Percentiles rank a stretch among this genome's conserved stretches.
phyloP scores from a whole-genome alignment of 2,113 vertebrate genomes.

The Siniperca knerii region DNA sequence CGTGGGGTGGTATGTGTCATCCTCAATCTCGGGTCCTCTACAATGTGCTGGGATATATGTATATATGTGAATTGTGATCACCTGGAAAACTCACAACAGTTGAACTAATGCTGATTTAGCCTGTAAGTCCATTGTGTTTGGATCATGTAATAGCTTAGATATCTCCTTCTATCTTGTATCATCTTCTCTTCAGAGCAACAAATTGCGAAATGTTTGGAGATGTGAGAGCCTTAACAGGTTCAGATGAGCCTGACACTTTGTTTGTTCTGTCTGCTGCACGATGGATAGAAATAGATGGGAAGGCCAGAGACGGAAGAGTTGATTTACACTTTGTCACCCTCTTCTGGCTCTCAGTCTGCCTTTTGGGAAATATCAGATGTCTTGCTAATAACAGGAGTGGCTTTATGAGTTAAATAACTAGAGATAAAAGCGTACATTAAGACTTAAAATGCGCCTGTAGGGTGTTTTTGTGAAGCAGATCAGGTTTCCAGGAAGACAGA shows the following conservation, averaged over 20 bases:
- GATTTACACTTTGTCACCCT: conserved; percentile 55
- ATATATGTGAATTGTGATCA: neutral
- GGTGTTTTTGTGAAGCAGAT: neutral
- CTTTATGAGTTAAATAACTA: conserved; percentile 19
- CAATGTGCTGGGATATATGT: too few species aligned
- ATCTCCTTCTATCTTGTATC: conserved; percentile 14
- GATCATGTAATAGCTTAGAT: conserved; percentile 8
- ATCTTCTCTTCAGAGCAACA: conserved; percentile 13
- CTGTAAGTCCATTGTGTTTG: conserved; percentile 19
- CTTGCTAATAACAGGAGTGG: conserved; percentile 24
- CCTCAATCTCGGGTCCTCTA: too few species aligned
- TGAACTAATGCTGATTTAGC: neutral
- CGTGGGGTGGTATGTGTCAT: too few species aligned
- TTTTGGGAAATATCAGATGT: conserved; percentile 55
- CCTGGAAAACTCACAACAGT: neutral
- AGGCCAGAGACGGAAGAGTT: conserved; percentile 27
- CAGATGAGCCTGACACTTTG: conserved; percentile 37
- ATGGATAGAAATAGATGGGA: conserved; percentile 31
- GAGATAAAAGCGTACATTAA: conserved; percentile 3
- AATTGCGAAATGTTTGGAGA: conserved; percentile 45
- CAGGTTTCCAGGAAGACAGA: conserved; percentile 1
- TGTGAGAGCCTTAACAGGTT: conserved; percentile 8
- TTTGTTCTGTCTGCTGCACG: conserved; percentile 24
- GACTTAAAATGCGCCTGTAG: neutral
- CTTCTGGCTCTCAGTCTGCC: conserved; percentile 29